Percentiles rank a stretch among this genome's conserved stretches.
Conservation (phyloP, 1,140 invertebrate genomes). For the Cheumatopsyche charites region DNA sequence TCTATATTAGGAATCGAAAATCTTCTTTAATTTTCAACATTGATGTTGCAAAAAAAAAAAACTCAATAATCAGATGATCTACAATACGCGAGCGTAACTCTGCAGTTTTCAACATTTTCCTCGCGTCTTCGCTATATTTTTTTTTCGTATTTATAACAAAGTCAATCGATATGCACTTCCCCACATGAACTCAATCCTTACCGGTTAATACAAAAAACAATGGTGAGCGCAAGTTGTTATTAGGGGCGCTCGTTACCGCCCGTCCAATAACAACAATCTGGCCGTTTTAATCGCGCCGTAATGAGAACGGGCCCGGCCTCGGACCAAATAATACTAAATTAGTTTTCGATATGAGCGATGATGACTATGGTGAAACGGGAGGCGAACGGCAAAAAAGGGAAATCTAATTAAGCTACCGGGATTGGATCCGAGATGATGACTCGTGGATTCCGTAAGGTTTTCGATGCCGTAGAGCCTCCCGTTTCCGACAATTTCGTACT, state of each 20-base stretch:
- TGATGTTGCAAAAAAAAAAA: too few relatives aligned
- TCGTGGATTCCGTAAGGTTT: constrained; percentile 21
- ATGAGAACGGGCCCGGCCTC: constrained; percentile 33
- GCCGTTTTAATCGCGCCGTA: constrained; percentile 33
- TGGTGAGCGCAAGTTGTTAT: constrained; percentile 37
- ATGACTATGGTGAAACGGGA: constrained; percentile 39
- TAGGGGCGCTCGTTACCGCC: constrained; percentile 27
- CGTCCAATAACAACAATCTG: constrained; percentile 32
- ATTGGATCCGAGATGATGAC: constrained; percentile 37
- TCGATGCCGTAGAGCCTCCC: neutral
- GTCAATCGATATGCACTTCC: too few relatives aligned
- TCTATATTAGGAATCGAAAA: too few relatives aligned
- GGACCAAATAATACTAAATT: constrained; percentile 41
- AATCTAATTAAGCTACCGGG: constrained; percentile 49
- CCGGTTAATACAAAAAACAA: constrained; percentile 9
- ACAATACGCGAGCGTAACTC: too few relatives aligned
- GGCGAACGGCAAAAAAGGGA: constrained; percentile 38
- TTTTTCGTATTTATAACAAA: too few relatives aligned
- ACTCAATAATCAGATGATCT: too few relatives aligned
- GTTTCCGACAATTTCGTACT: neutral
- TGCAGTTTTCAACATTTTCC: too few relatives aligned
- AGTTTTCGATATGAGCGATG: constrained; percentile 47
- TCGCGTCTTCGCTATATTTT: too few relatives aligned
- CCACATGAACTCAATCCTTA: neutral
- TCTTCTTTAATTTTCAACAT: too few relatives aligned